Percentiles rank a stretch among this genome's conserved stretches.
These are phyloP conservation scores for Achroia grisella DNA, from an alignment of 1,140 invertebrate genomes.

Conservation along the genomic window DNA sequence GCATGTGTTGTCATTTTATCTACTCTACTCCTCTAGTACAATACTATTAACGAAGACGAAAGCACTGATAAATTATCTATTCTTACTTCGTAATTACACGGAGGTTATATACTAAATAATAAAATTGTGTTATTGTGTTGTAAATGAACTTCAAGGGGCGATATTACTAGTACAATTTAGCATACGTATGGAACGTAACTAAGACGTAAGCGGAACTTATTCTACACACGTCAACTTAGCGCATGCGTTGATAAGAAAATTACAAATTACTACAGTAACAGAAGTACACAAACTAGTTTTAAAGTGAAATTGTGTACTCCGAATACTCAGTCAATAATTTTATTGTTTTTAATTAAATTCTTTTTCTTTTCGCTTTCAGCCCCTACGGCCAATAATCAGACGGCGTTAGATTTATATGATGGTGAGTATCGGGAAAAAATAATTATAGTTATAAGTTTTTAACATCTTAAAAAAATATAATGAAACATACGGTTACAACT, in stretches of 20 bases:
- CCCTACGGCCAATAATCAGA: conserved; percentile 54
- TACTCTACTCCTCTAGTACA: no score
- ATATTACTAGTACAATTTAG: no score
- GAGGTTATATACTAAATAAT: no score
- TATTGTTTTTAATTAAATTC: neutral
- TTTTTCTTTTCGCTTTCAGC: conserved; percentile 41
- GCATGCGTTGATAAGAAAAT: conserved; percentile 18
- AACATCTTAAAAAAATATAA: no score
- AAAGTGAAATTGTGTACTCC: neutral
- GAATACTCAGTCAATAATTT: neutral
- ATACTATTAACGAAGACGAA: no score
- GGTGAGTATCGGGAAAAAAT: conserved; percentile 40
- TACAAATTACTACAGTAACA: neutral
- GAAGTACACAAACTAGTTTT: neutral
- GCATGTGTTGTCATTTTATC: no score
- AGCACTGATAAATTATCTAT: no score
- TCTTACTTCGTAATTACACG: no score
- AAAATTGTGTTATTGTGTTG: no score
- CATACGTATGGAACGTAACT: no score
- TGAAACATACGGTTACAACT: no score
- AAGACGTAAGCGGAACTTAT: conserved; percentile 20
- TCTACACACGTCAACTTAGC: conserved; percentile 13
- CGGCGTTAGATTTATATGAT: conserved; percentile 53
- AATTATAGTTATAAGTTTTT: no score
- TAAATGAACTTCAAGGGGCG: neutral